Base-by-base conservation (phyloP, 37 sponge, comb jelly and placozoan species). In the Eunapius fragilis region DNA sequence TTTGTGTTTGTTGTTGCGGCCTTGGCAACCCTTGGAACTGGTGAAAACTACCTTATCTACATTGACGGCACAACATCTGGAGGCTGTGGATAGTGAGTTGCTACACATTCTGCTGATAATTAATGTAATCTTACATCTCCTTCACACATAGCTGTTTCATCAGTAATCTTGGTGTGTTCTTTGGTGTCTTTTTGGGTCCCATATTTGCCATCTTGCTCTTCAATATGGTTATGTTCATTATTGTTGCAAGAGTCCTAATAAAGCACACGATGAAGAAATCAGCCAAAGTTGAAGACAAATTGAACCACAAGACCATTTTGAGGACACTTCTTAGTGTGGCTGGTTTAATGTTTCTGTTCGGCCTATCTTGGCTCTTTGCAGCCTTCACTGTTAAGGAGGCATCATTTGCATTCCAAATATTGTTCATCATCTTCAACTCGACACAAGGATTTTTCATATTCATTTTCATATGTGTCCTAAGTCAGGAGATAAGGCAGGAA, bases 341-440 rank as follows among this genome's bases (percentile, higher is more conserved):
- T 25, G 67, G 84, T 58, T 34, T 89, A 69, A 89, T 89, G 89
- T 25, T 79, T 19, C 74, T 86, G 72, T 82, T 86, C 49, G 91
- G 91, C 28, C 69, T 91, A n/a, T 76, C 82, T 0, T 91, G 91
- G 91, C 23, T 86, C 69, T 91, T 91, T 86, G 91, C 83, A 70
- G 87, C 87, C 24, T 67, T 91, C 24, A 85, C 80, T 33, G 74
- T 91, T 23, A 69, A 69, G 48, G 48, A 70, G 35, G 86, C 77
- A 37, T 38, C 76, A 6, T 17, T 69, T 28, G 83, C 77, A 3
- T 91, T 91, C 78, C 82, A 82, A 45, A 86, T 87, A 87, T 72
- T 82, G 11, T 91, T 91, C 75, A 84, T 86, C 70, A 75, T 91
- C 48, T 78, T 91, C 38, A 83, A 68, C 81, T 71, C 83, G 4